phyloP scores from a whole-genome alignment of 2,888 invertebrate species.

The Cryptocheilus praepositus region DNA sequence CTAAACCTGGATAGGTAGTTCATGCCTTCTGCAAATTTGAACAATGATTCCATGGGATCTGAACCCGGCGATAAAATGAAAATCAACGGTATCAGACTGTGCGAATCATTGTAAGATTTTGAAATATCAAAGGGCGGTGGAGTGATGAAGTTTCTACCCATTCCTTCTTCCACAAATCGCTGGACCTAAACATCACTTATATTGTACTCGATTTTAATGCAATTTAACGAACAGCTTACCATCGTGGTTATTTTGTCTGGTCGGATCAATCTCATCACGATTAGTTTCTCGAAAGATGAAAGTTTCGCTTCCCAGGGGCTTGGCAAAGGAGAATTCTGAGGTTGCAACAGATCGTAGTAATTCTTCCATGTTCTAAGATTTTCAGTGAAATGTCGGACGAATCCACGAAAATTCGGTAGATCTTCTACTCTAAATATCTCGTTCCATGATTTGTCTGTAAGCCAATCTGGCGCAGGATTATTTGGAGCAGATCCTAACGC shows the following conservation, averaged over 20 bases:
- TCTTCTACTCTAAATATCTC: conserved; percentile 76
- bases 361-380: conserved; percentile 75
- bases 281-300: conserved; percentile 78
- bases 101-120: conserved; percentile 79
- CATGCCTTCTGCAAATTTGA: conserved; percentile 77
- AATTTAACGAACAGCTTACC: conserved; percentile 22
- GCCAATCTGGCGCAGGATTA: conserved; percentile 77
- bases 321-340: conserved; percentile 74
- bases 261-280: conserved; percentile 77
- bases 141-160: conserved; percentile 68
- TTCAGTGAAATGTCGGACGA: conserved; percentile 71
- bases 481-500: conserved; percentile 78
- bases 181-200: conserved; percentile 67
- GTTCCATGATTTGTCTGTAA: conserved; percentile 77
- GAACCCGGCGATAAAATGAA: conserved; percentile 80
- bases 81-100: conserved; percentile 78
- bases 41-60: conserved; percentile 78
- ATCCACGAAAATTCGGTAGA: conserved; percentile 72
- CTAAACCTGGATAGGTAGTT: conserved; percentile 73
- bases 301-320: conserved; percentile 75
- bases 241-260: conserved; percentile 76
- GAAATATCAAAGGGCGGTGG: conserved; percentile 77
- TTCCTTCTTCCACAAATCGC: conserved; percentile 70
- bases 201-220: neutral
- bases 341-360: conserved; percentile 75